These are phyloP conservation scores for Microtus californicus DNA, from an alignment of 2,797 vertebrate genomes.

Conservation along the genomic window DNA sequence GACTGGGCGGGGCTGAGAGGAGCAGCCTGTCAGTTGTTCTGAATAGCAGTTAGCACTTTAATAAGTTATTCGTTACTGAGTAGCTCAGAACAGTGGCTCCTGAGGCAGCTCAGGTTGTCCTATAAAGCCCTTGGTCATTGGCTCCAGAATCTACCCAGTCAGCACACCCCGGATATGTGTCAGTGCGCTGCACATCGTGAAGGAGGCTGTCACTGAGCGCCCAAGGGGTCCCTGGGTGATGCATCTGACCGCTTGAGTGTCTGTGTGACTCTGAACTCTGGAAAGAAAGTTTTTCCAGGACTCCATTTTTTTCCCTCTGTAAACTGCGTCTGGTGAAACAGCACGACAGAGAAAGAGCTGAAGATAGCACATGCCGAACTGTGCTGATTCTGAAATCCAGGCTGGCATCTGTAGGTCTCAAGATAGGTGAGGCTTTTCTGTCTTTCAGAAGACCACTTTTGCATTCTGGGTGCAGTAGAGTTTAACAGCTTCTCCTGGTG, in stretches of 20 bases:
- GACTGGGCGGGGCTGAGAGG: fast-evolving
- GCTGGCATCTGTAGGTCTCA: fast-evolving
- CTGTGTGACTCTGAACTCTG: neutral
- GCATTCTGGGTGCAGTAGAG: constrained; percentile 45
- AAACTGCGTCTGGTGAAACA: neutral
- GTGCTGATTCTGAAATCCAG: fast-evolving
- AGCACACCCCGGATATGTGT: fast-evolving
- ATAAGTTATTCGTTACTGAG: neutral
- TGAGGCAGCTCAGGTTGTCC: neutral
- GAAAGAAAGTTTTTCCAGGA: neutral
- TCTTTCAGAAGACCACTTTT: constrained; percentile 66
- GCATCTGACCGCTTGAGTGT: neutral
- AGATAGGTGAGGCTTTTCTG: neutral
- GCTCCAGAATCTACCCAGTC: no score
- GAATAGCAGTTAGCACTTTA: neutral
- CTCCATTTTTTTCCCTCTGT: neutral
- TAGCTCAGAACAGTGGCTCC: neutral
- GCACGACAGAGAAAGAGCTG: no score
- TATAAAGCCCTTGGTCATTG: neutral
- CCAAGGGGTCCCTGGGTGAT: neutral
- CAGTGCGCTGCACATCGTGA: fast-evolving
- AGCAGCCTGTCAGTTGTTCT: neutral
- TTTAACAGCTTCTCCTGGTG: constrained; percentile 56
- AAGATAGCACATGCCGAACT: fast-evolving
- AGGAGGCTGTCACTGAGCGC: fast-evolving